A percentile compares a stretch with the other conserved stretches of the same genome.
phyloP scores from a whole-genome alignment of 2,113 vertebrate genomes.

The Syngnathus scovelli region DNA sequence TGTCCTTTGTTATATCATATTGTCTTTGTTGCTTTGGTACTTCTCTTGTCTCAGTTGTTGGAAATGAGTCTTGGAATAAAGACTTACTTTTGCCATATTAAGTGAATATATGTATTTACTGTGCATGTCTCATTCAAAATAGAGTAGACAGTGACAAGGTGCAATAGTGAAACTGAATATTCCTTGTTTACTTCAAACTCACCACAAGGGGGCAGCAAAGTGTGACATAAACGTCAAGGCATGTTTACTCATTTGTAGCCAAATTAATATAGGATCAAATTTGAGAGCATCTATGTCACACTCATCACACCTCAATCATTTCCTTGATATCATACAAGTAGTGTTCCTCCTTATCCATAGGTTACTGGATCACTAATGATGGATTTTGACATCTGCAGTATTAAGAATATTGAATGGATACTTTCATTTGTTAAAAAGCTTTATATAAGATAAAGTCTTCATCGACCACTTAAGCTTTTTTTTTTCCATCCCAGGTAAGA shows the following conservation, averaged over 20 bases:
- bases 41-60: too few relatives aligned
- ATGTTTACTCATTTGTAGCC: neutral
- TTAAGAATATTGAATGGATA: neutral
- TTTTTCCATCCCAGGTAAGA: slow-evolving; percentile 17
- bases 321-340: neutral
- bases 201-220: slow-evolving; percentile 54
- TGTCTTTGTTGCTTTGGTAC: too few relatives aligned
- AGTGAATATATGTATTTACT: too few relatives aligned
- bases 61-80: too few relatives aligned
- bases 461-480: slow-evolving; percentile 21
- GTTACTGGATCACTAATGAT: neutral
- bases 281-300: too few relatives aligned
- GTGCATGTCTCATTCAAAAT: neutral
- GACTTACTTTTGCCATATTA: too few relatives aligned
- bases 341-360: neutral
- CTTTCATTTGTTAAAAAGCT: neutral
- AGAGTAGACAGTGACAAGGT: neutral
- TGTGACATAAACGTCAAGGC: neutral
- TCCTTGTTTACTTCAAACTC: neutral
- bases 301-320: neutral
- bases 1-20: too few relatives aligned
- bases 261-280: too few relatives aligned
- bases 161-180: neutral
- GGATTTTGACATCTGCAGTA: neutral
- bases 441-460: neutral